Evolutionary conservation across 2,797 vertebrate species (phyloP).

Genomic region (Yasuhikotakia modesta): DNA sequence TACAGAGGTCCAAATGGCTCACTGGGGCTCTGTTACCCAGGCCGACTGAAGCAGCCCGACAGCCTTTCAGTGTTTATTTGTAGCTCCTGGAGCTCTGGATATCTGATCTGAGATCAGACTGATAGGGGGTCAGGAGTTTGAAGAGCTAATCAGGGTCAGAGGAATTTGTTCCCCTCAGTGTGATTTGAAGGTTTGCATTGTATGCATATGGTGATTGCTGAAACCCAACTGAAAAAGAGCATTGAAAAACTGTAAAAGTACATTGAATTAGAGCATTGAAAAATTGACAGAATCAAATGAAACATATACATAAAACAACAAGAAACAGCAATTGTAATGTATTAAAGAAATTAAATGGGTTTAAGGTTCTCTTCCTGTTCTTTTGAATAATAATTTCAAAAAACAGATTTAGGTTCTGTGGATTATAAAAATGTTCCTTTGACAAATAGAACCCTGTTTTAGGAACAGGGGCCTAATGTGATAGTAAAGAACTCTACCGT

Average conservation of each 20-base stretch:
- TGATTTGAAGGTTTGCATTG: slow-evolving; percentile 13
- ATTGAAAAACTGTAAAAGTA: neutral
- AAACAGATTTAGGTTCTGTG: too few species aligned
- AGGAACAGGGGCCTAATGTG: too few species aligned
- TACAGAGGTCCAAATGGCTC: slow-evolving; percentile 36
- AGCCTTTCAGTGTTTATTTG: slow-evolving; percentile 44
- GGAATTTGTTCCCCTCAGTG: slow-evolving; percentile 19
- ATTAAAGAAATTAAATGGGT: neutral
- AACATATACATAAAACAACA: neutral
- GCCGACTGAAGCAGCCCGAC: neutral
- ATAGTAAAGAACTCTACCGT: too few species aligned
- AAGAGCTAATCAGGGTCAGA: slow-evolving; percentile 36
- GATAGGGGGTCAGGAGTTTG: slow-evolving; percentile 36
- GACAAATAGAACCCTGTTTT: too few species aligned
- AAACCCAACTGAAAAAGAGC: neutral
- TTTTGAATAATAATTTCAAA: too few species aligned
- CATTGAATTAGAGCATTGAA: too few species aligned
- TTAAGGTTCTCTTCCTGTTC: too few species aligned
- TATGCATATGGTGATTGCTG: neutral
- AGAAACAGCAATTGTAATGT: neutral
- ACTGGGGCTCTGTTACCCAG: slow-evolving; percentile 31
- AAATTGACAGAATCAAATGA: slow-evolving; percentile 9
- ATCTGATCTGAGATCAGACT: slow-evolving; percentile 41
- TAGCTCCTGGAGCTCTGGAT: slow-evolving; percentile 39
- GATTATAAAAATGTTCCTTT: too few species aligned